A percentile compares a stretch with the other conserved stretches of the same genome.
phyloP scores from a whole-genome alignment of 2,797 vertebrate species.

The Gymnoscopelus microlampas region DNA sequence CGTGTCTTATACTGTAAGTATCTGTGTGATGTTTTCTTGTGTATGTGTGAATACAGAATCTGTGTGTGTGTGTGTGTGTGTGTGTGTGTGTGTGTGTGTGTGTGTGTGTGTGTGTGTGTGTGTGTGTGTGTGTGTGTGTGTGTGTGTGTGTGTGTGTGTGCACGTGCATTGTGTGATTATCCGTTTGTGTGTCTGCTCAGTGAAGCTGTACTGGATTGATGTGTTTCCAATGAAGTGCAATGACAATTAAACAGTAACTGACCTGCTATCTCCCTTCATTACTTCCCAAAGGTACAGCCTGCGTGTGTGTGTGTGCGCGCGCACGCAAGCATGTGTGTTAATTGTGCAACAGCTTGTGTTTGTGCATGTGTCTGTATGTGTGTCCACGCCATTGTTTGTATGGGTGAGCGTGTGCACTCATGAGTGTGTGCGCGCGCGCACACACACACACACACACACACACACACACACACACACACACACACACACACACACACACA shows the following conservation, averaged over 20 bases:
- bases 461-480: conserved; percentile 43
- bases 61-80: not conserved
- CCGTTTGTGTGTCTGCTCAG: conserved; percentile 91
- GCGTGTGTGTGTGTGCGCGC: conserved; percentile 74
- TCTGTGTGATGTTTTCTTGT: too few relatives aligned
- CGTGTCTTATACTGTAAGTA: too few relatives aligned
- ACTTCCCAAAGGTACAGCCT: conserved; percentile 50
- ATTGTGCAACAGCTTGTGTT: conserved; percentile 58
- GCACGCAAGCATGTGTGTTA: conserved; percentile 44
- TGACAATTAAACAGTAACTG: conserved; percentile 99
- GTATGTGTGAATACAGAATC: too few relatives aligned
- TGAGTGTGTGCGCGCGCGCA: conserved; percentile 5
- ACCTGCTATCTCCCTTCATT: conserved; percentile 95
- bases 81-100: conserved; percentile 12
- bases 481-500: conserved; percentile 43
- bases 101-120: conserved; percentile 1
- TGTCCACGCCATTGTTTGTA: conserved; percentile 74
- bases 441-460: conserved; percentile 44
- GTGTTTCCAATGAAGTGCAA: conserved; percentile 92
- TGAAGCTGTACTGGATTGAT: conserved; percentile 93
- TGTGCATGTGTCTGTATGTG: conserved; percentile 87
- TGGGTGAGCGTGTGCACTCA: conserved; percentile 11
- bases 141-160: conserved; percentile 11
- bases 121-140: conserved; percentile 2
- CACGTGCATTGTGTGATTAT: conserved; percentile 71